These are phyloP conservation scores for Dynastes maya DNA, from an alignment of 2,888 invertebrate genomes.

Conservation along the genomic window DNA sequence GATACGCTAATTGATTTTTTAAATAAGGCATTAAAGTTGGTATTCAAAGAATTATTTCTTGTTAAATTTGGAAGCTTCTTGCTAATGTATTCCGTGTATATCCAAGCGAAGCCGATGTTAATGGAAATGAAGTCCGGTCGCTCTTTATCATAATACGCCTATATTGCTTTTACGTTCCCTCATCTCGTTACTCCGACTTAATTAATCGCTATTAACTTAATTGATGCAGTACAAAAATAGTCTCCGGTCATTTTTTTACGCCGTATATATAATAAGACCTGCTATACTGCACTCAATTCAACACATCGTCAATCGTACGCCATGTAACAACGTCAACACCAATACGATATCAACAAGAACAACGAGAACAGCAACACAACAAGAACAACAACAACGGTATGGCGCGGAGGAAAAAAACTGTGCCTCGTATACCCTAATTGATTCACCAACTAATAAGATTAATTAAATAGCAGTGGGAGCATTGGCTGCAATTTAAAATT, in stretches of 20 bases:
- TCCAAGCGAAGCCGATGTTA: too few species aligned
- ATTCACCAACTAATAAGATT: constrained; percentile 45
- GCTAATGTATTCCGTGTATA: too few species aligned
- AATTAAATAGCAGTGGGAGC: constrained; percentile 35
- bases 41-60: too few species aligned
- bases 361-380: background rate
- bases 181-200: constrained; percentile 53
- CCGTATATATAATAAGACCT: background rate
- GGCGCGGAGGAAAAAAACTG: constrained; percentile 17
- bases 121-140: constrained; percentile 35
- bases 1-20: too few species aligned
- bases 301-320: too few species aligned
- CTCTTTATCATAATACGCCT: constrained; percentile 55
- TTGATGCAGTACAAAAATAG: constrained; percentile 55
- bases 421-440: constrained; percentile 31
- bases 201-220: constrained; percentile 58
- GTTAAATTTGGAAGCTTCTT: too few species aligned
- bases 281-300: background rate
- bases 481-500: constrained; percentile 44
- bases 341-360: background rate
- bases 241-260: constrained; percentile 1
- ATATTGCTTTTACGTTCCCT: constrained; percentile 51
- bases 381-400: background rate
- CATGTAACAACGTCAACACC: background rate
- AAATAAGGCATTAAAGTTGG: too few species aligned